Base-by-base conservation (phyloP, 2,888 invertebrate genomes). In the Acanthosoma haemorrhoidale region DNA sequence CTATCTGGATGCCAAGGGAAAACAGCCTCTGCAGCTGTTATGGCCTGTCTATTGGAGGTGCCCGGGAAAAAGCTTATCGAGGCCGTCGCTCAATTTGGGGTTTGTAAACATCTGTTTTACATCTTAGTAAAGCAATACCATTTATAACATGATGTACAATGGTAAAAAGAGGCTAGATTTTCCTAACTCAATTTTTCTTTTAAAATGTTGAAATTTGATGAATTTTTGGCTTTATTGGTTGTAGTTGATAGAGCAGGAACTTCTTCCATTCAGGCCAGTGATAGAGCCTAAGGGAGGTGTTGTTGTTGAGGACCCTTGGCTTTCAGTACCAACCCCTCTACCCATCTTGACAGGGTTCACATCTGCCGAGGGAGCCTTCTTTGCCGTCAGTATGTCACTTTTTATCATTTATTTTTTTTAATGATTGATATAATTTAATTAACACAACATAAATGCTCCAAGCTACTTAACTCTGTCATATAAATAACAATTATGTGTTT, bases 1-100 rank as follows among this genome's bases (percentile, higher is more conserved):
- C 78, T 87, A 79, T 66, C 69, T 5, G 67, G 70, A 5, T 70
- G 71, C 41, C 38, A 58, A 13, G 43, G 39, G 5, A 18, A 11
- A 11, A 36, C 39, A 34, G n/a, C n/a, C n/a, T 67, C 67, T 39
- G 31, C 5, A 15, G 71, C 25, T 16, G 25, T 71, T 11, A 58
- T 58, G 63, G 41, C 70, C 4, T 70, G 73, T 60, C 73, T 73
- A 13, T 36, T 58, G 11, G 43, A 70, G 13, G 43, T 61, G 6
- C 64, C 68, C 11, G 70, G 63, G 2, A 43, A 61, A 41, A 32
- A 70, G 21, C 34, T 72, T 13, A 31, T 72, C 21, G 64, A 70
- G 29, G 70, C 72, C 18, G 58, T 70, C 15, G 59, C 70, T 61
- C 60, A 32, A 16, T 70, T 72, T 69, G 70, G 70, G n/a, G 72